Evolutionary conservation across 1,140 invertebrate species (phyloP).

Genomic region (Drosophila nigromelanica): DNA sequence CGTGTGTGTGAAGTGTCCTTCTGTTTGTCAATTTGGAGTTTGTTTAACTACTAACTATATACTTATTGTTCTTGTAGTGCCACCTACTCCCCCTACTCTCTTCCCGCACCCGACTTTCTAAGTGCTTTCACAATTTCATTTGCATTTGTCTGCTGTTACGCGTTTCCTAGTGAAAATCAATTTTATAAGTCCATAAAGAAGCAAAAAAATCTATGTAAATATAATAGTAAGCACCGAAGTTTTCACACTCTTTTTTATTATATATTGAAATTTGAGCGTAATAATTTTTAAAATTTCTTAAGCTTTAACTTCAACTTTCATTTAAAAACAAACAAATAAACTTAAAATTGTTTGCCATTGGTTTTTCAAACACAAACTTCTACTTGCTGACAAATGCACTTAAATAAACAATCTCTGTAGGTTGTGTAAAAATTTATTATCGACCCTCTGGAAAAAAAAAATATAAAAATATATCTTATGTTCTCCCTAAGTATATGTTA

Average conservation of each 20-base stretch:
- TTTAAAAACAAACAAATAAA: too few species aligned
- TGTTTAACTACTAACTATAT: constrained; percentile 32
- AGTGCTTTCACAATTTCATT: constrained; percentile 62
- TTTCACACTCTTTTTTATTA: too few species aligned
- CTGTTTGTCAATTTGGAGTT: constrained; percentile 69
- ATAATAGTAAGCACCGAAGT: neutral
- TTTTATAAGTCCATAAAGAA: constrained; percentile 60
- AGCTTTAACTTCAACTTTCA: too few species aligned
- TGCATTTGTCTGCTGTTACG: constrained; percentile 53
- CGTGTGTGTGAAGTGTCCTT: constrained; percentile 35
- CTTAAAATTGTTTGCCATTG: too few species aligned
- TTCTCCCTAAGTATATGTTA: neutral
- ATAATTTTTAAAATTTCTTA: too few species aligned
- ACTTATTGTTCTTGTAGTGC: constrained; percentile 28
- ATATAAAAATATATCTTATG: too few species aligned
- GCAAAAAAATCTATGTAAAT: constrained; percentile 27
- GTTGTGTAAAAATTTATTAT: too few species aligned
- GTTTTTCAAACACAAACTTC: too few species aligned
- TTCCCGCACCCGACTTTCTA: constrained; percentile 1
- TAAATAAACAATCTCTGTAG: too few species aligned
- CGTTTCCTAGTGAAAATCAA: constrained; percentile 61
- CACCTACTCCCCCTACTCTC: neutral
- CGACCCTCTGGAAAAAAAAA: too few species aligned
- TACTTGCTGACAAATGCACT: too few species aligned
- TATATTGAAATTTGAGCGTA: too few species aligned